Conservation (phyloP, 2,113 vertebrate species). For the Oophaga pumilio region DNA sequence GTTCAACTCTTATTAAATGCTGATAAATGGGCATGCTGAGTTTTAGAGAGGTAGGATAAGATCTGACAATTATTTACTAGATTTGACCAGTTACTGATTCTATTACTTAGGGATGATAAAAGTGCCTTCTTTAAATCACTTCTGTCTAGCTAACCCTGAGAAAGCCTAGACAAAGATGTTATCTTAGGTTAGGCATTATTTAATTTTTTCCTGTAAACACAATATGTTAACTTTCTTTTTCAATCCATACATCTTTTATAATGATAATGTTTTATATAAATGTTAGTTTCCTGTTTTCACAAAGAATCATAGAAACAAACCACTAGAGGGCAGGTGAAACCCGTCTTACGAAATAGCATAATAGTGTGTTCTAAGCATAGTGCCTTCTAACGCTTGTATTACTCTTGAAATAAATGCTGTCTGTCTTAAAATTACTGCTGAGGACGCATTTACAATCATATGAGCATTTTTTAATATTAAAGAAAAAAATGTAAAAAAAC, state of each 20-base stretch:
- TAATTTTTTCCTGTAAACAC: too few species aligned
- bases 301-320: neutral
- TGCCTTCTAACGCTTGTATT: neutral
- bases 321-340: slow-evolving; percentile 36
- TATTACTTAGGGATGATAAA: too few species aligned
- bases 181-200: too few species aligned
- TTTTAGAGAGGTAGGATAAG: too few species aligned
- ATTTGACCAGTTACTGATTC: too few species aligned
- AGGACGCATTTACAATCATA: neutral
- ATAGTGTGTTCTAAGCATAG: neutral
- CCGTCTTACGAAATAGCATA: neutral
- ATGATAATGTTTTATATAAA: neutral
- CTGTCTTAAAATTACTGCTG: neutral
- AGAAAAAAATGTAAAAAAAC: neutral
- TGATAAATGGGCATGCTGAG: too few species aligned
- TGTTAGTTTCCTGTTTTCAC: neutral
- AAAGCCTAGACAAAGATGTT: too few species aligned
- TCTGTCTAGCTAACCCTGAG: too few species aligned
- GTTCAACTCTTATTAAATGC: too few species aligned
- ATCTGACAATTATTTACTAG: too few species aligned
- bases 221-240: neutral
- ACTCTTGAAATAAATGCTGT: neutral
- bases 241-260: neutral
- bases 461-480: too few species aligned
- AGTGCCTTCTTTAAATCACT: too few species aligned